A percentile compares a stretch with the other conserved stretches of the same genome.
Evolutionary conservation across 2,797 vertebrate species (phyloP).

Genomic region (Loriculus beryllinus): DNA sequence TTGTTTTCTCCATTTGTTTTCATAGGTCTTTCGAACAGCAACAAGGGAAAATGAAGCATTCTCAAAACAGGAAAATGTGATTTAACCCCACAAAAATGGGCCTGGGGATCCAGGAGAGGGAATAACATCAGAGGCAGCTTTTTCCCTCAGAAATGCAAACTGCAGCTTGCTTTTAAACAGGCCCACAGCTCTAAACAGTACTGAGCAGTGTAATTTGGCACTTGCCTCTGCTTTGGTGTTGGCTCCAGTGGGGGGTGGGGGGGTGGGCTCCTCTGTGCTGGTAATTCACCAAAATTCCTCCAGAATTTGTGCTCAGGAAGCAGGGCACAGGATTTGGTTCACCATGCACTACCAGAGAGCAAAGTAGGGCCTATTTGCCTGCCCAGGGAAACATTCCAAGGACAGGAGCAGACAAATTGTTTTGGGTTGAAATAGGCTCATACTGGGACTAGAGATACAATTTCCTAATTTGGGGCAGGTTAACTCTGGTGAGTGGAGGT

Average conservation of each 20-base stretch:
- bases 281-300: neutral
- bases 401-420: neutral
- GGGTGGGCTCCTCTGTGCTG: neutral
- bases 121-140: neutral
- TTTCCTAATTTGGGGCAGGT: neutral
- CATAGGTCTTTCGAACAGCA: conserved; percentile 48
- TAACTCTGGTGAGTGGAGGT: neutral
- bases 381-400: neutral
- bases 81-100: conserved; percentile 68
- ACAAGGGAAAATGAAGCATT: conserved; percentile 53
- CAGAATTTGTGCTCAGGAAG: neutral
- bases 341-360: neutral
- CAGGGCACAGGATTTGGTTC: neutral
- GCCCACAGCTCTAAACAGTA: neutral
- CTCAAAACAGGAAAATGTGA: conserved; percentile 67
- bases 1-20: conserved; percentile 68
- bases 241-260: neutral
- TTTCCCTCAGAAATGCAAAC: neutral
- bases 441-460: neutral
- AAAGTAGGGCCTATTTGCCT: neutral
- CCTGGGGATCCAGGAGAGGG: conserved; percentile 35
- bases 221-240: neutral
- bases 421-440: neutral
- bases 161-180: neutral
- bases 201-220: neutral